Conservation (phyloP, 2,113 vertebrate species). For the Sinosuthora webbiana region DNA sequence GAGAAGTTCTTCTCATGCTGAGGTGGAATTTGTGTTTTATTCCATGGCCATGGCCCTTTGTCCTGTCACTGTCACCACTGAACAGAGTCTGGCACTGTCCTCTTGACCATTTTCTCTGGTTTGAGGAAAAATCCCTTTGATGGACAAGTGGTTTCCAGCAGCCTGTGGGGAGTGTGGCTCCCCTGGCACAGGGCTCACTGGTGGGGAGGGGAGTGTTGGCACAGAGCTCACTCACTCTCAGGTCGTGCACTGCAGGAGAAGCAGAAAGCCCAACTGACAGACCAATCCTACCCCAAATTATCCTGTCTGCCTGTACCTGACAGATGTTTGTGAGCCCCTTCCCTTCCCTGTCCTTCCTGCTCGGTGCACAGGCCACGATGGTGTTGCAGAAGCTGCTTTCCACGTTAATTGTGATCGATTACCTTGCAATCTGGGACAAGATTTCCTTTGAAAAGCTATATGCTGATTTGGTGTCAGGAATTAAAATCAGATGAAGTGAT, state of each 20-base stretch:
- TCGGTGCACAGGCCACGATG: not conserved
- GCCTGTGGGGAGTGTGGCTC: not conserved
- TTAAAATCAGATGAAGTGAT: conserved; percentile 61
- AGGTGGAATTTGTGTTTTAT: not conserved
- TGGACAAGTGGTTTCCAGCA: not conserved
- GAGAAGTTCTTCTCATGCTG: rapidly evolving
- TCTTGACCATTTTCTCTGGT: not conserved
- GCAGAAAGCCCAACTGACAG: not conserved
- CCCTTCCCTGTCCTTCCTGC: not conserved
- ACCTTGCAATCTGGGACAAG: conserved; percentile 45
- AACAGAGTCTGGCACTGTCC: not conserved
- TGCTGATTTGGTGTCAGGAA: conserved; percentile 30
- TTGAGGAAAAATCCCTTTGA: rapidly evolving
- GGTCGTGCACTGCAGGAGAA: not conserved
- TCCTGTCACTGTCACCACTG: not conserved
- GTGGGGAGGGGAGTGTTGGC: not conserved
- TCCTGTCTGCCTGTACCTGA: not conserved
- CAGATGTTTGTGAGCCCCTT: not conserved
- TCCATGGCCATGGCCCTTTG: not conserved
- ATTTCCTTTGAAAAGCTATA: conserved; percentile 51
- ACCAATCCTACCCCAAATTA: not conserved
- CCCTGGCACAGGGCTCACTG: rapidly evolving
- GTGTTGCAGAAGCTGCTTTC: not conserved
- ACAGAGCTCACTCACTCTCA: rapidly evolving
- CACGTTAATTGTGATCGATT: conserved; percentile 50